phyloP scores from a whole-genome alignment of 2,888 invertebrate genomes.

The Falcaria lacertinaria region DNA sequence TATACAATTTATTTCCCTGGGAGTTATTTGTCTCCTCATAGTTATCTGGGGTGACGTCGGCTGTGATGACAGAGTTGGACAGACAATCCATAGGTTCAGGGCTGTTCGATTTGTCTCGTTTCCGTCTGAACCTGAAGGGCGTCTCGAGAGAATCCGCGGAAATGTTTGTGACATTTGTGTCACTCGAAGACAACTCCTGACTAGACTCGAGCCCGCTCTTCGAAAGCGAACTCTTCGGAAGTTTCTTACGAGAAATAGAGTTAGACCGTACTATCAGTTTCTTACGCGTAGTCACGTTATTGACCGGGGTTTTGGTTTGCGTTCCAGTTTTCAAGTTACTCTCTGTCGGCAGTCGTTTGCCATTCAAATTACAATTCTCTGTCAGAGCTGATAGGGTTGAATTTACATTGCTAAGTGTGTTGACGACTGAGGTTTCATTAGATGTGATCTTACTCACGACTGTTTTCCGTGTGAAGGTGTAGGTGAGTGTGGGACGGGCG shows the following conservation, averaged over 20 bases:
- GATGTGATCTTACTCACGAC: constrained; percentile 41
- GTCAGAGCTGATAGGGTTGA: constrained; percentile 67
- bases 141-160: constrained; percentile 69
- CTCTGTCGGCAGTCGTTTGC: constrained; percentile 64
- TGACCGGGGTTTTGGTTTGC: constrained; percentile 37
- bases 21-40: constrained; percentile 69
- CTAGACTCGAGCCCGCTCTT: constrained; percentile 53
- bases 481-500: constrained; percentile 54
- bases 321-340: constrained; percentile 53
- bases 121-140: constrained; percentile 66
- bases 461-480: constrained; percentile 59
- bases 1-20: constrained; percentile 72
- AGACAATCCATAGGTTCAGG: constrained; percentile 73
- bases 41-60: constrained; percentile 68
- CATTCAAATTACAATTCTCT: constrained; percentile 70
- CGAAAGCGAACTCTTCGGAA: constrained; percentile 52
- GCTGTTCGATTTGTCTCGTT: constrained; percentile 67
- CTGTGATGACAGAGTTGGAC: constrained; percentile 59
- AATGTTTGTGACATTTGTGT: constrained; percentile 72
- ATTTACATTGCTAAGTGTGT: constrained; percentile 55
- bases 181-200: constrained; percentile 71
- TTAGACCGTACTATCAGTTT: constrained; percentile 67
- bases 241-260: constrained; percentile 63
- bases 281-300: constrained; percentile 51
- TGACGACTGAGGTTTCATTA: constrained; percentile 45